These are phyloP conservation scores for Isotomurus palustris DNA, from an alignment of 2,888 invertebrate genomes.

Conservation along the genomic window DNA sequence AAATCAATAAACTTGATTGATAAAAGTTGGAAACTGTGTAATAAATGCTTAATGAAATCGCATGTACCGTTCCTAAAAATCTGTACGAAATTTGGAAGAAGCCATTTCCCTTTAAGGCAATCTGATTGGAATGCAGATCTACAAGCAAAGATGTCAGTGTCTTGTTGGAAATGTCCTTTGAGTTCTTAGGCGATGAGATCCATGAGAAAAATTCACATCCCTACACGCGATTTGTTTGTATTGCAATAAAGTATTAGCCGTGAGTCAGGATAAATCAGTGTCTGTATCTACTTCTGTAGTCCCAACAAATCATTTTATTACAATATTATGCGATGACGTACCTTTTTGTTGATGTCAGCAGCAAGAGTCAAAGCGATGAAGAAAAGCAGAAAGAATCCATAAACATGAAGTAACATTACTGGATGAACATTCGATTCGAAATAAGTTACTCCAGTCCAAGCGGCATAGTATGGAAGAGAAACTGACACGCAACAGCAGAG, in stretches of 20 bases:
- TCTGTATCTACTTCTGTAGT: not conserved
- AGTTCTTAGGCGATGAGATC: slow-evolving; percentile 28
- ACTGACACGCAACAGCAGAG: slow-evolving; percentile 30
- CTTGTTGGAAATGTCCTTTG: slow-evolving; percentile 18
- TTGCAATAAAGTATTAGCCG: no score
- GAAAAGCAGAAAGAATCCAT: slow-evolving; percentile 32
- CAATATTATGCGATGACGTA: not conserved
- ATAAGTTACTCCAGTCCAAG: slow-evolving; percentile 31
- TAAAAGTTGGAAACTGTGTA: not conserved
- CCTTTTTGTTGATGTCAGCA: slow-evolving; percentile 36
- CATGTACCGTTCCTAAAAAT: slow-evolving; percentile 32
- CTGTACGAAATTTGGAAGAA: slow-evolving; percentile 32
- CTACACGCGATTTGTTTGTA: not conserved
- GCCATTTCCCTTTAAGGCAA: slow-evolving; percentile 28
- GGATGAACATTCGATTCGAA: slow-evolving; percentile 28
- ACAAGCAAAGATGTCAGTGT: slow-evolving; percentile 22
- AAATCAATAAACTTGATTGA: not conserved
- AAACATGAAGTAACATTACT: slow-evolving; percentile 25
- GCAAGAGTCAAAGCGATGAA: slow-evolving; percentile 28
- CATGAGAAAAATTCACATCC: slow-evolving; percentile 34
- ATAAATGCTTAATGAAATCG: not conserved
- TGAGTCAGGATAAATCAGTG: not conserved
- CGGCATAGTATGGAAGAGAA: slow-evolving; percentile 32
- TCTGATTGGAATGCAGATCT: slow-evolving; percentile 31
- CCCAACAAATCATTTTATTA: not conserved